phyloP scores from a whole-genome alignment of 2,888 invertebrate species.

The Ophion costatus region DNA sequence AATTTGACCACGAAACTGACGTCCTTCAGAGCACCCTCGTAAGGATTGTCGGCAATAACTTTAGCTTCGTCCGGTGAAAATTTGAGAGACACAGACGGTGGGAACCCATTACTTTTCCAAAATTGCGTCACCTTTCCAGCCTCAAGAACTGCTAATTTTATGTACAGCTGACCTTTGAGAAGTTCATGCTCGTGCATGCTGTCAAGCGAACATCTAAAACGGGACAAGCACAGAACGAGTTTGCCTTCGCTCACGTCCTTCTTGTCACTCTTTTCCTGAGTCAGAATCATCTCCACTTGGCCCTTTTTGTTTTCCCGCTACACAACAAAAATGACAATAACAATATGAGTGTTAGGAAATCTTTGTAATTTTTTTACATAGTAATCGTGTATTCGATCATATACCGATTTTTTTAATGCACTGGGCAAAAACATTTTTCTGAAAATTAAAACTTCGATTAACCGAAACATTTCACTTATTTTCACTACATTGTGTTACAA shows the following conservation, averaged over 20 bases:
- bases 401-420: not conserved
- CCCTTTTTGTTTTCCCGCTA: slow-evolving; percentile 89
- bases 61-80: slow-evolving; percentile 88
- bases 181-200: slow-evolving; percentile 90
- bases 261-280: slow-evolving; percentile 86
- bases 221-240: slow-evolving; percentile 87
- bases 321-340: slow-evolving; percentile 61
- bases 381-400: not conserved
- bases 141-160: slow-evolving; percentile 91
- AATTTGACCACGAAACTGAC: slow-evolving; percentile 88
- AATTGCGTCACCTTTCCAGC: slow-evolving; percentile 85
- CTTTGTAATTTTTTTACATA: not conserved
- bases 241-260: slow-evolving; percentile 88
- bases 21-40: slow-evolving; percentile 87
- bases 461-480: too few relatives aligned
- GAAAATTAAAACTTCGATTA: too few relatives aligned
- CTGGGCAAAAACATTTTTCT: too few relatives aligned
- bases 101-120: slow-evolving; percentile 91
- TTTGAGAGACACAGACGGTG: slow-evolving; percentile 90
- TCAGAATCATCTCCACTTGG: slow-evolving; percentile 87
- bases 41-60: slow-evolving; percentile 86
- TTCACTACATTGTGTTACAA: too few relatives aligned
- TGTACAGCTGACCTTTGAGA: slow-evolving; percentile 89
- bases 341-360: not conserved
- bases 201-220: slow-evolving; percentile 88